These are phyloP conservation scores for Plemyria rubiginata DNA, from an alignment of 2,888 invertebrate genomes.

Conservation along the genomic window DNA sequence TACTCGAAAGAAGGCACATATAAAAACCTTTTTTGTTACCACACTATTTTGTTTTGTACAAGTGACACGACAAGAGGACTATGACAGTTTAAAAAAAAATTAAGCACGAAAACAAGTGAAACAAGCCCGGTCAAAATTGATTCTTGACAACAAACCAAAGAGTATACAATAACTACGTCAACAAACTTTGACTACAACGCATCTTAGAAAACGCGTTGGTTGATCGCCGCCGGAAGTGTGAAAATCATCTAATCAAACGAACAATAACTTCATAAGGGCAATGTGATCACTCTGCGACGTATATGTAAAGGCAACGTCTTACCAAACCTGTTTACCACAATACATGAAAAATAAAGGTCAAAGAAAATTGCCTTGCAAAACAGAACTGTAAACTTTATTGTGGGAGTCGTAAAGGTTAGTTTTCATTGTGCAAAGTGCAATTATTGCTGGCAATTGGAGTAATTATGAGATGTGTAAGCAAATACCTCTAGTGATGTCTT, in stretches of 20 bases:
- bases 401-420: slow-evolving; percentile 37
- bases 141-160: too few species aligned
- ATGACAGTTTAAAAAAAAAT: too few species aligned
- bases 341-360: slow-evolving; percentile 39
- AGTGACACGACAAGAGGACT: too few species aligned
- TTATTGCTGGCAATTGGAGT: slow-evolving; percentile 42
- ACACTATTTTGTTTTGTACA: too few species aligned
- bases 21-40: too few species aligned
- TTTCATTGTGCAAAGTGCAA: slow-evolving; percentile 38
- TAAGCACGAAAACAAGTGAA: too few species aligned
- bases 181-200: too few species aligned
- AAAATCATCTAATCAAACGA: neutral
- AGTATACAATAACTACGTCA: too few species aligned
- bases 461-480: slow-evolving; percentile 38
- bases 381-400: slow-evolving; percentile 41
- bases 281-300: too few species aligned
- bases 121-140: too few species aligned
- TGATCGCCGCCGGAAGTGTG: neutral
- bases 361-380: slow-evolving; percentile 43
- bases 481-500: slow-evolving; percentile 11
- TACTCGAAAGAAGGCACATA: too few species aligned
- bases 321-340: slow-evolving; percentile 24
- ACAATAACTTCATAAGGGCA: neutral
- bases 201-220: neutral
- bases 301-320: slow-evolving; percentile 23